phyloP scores from a whole-genome alignment of 1,140 invertebrate genomes.

The Heliconius himera region DNA sequence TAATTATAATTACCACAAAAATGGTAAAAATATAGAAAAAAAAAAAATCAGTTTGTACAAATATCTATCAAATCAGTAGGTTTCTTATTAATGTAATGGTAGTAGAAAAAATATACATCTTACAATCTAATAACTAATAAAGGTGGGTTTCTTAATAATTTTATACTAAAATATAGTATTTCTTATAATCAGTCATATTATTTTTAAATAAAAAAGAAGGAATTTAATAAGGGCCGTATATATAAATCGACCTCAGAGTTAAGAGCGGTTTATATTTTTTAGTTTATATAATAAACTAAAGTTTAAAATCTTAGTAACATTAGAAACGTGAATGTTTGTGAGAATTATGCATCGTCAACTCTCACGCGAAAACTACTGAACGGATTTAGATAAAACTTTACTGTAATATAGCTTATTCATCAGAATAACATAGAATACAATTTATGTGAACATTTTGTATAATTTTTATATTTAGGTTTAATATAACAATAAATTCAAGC shows the following conservation, averaged over 20 bases:
- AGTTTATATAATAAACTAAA: no score
- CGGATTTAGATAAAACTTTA: no score
- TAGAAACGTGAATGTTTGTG: no score
- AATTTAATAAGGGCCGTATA: no score
- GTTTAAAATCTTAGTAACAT: no score
- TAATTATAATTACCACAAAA: neutral
- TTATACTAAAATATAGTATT: neutral
- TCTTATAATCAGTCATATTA: neutral
- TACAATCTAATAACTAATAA: constrained; percentile 1
- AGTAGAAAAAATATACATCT: constrained; percentile 26
- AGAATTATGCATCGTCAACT: no score
- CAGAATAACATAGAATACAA: neutral
- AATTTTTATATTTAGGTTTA: no score
- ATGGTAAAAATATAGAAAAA: neutral
- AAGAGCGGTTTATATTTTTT: no score
- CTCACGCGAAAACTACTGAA: no score
- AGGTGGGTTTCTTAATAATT: constrained; percentile 15
- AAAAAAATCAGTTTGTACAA: constrained; percentile 14
- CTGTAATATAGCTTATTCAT: no score
- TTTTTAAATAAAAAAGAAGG: neutral
- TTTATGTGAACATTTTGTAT: neutral
- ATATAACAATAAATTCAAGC: no score
- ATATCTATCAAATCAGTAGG: constrained; percentile 3
- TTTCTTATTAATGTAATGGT: neutral
- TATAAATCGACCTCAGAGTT: no score